Evolutionary conservation across 2,797 vertebrate genomes (phyloP), one percentile per base, ranked within the genome.

Genomic region (Cichlasoma orientale): DNA sequence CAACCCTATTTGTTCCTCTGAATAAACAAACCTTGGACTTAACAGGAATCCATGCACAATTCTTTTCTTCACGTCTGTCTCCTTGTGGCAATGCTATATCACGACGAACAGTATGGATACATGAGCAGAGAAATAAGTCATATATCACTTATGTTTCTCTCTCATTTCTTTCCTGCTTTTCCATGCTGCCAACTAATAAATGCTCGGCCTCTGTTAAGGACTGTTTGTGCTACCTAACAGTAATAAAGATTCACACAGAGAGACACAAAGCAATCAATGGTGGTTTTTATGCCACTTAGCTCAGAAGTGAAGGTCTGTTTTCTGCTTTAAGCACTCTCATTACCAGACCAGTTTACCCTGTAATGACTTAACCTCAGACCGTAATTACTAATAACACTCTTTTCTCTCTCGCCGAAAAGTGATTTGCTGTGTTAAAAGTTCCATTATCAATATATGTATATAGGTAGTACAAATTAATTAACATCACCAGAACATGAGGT

Each of bases 241-340:
- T 89, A 86, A 90, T 89, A 90, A 88, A 89, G 92, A 89, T 80
- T 86, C 83, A 86, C 89, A 88, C 75, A 57, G 69, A 78, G 75
- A 75, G 79, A 80, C 75, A 80, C 55, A 76, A 74, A 78, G 81
- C 82, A 90, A 93, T 93, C 91, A 90, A 83, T 92, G 90, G 31
- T n/a, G 76, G 2, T 91, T 92, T 92, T 90, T 85, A 92, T 90
- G 78, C 89, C 85, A 90, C 85, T 94, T 93, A 89, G 73, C 74
- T 81, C 12, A 71, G 88, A 91, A 91, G 70, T 75, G 59, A 91
- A 86, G 75, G 75, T 74, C 73, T 83, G 79, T 75, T 90, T 88
- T 89, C 82, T 75, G 75, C 82, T 89, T 86, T 86, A 87, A 86
- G 84, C 77, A 70, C 83, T 68, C 89, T 93, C 92, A 93, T 94